Evolutionary conservation across 2,113 vertebrate species (phyloP).

Genomic region (Caretta caretta): DNA sequence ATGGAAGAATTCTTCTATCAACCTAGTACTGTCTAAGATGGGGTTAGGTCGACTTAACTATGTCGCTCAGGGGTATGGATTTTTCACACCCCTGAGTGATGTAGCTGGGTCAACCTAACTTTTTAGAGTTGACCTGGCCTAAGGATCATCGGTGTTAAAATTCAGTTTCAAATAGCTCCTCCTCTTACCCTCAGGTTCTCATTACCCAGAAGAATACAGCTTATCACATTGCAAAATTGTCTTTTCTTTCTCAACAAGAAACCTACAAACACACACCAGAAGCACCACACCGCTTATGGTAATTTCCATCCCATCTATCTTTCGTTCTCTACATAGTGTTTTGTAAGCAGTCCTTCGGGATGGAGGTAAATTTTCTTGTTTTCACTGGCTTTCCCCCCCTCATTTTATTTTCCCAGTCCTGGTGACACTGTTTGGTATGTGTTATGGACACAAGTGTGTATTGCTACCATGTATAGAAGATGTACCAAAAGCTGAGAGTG

Average conservation of each 20-base stretch:
- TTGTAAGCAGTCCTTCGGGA: neutral
- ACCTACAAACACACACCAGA: neutral
- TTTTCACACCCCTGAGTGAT: too few relatives aligned
- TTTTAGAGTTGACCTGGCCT: neutral
- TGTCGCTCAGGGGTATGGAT: too few relatives aligned
- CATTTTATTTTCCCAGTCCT: fast-evolving
- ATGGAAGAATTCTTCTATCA: too few relatives aligned
- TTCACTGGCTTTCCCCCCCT: neutral
- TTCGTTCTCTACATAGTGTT: neutral
- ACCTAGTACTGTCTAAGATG: too few relatives aligned
- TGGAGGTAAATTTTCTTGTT: neutral
- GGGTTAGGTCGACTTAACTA: too few relatives aligned
- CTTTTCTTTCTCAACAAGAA: neutral
- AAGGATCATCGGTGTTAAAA: neutral
- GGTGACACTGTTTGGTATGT: neutral
- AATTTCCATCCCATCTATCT: neutral
- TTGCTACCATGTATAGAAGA: neutral
- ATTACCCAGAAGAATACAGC: neutral
- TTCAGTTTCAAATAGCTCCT: neutral
- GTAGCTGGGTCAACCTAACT: neutral
- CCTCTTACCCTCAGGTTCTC: neutral
- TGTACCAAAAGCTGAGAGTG: neutral
- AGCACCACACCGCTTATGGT: fast-evolving
- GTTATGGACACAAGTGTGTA: neutral
- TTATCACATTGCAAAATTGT: fast-evolving